Evolutionary conservation across 2,888 invertebrate genomes (phyloP).

Genomic region (Plagodis dolabraria): DNA sequence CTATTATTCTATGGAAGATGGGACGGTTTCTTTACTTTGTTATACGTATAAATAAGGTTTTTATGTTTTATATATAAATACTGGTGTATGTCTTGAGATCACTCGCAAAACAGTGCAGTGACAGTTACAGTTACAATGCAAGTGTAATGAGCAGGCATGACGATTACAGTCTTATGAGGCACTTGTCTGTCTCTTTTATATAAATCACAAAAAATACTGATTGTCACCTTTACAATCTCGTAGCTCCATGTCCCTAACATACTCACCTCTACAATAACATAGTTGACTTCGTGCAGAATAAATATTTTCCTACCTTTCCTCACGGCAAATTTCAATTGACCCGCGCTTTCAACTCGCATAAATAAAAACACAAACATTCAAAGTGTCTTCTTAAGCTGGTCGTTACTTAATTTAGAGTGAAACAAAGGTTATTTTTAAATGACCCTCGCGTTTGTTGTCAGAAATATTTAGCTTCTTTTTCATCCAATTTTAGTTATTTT

Average conservation of each 20-base stretch:
- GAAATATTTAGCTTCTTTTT: conserved; percentile 37
- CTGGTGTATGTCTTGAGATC: too few species aligned
- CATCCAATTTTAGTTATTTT: conserved; percentile 19
- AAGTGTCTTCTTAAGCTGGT: conserved; percentile 40
- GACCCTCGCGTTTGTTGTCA: conserved; percentile 36
- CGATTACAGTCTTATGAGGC: too few species aligned
- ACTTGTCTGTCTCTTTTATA: too few species aligned
- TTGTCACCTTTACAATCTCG: conserved; percentile 12
- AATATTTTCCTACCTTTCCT: conserved; percentile 54
- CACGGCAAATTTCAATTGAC: conserved; percentile 48
- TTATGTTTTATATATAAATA: too few species aligned
- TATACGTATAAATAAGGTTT: too few species aligned
- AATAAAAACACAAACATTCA: conserved; percentile 33
- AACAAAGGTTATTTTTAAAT: conserved; percentile 40
- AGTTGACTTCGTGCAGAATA: conserved; percentile 50
- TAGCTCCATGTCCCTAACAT: conserved; percentile 24
- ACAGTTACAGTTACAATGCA: too few species aligned
- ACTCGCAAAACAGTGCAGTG: too few species aligned
- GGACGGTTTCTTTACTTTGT: too few species aligned
- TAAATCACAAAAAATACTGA: too few species aligned
- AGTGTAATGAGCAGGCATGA: too few species aligned
- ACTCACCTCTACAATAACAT: conserved; percentile 40
- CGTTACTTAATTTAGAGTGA: conserved; percentile 39
- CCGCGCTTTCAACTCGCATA: conserved; percentile 36
- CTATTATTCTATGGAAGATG: too few species aligned